These are phyloP conservation scores for Cyclophora punctaria DNA, from an alignment of 2,888 invertebrate genomes.

Conservation along the genomic window DNA sequence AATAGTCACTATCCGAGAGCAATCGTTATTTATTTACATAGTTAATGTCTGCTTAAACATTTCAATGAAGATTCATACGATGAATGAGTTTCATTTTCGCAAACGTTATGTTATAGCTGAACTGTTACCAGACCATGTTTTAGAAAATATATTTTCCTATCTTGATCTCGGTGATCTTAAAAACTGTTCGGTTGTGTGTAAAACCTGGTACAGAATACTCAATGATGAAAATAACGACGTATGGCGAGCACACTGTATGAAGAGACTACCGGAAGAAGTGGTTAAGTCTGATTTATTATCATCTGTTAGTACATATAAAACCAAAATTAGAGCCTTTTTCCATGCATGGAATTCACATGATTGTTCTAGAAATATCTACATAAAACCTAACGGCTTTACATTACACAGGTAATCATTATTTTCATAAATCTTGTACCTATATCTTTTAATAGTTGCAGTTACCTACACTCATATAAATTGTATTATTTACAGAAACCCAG, in stretches of 20 bases:
- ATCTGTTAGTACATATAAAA: slow-evolving; percentile 91
- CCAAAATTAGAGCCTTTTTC: slow-evolving; percentile 93
- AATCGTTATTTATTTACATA: too few species aligned
- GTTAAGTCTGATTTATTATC: slow-evolving; percentile 93
- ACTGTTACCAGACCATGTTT: slow-evolving; percentile 84
- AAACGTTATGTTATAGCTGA: slow-evolving; percentile 76
- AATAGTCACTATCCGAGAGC: too few species aligned
- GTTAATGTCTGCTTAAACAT: slow-evolving; percentile 1
- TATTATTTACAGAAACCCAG: slow-evolving; percentile 84
- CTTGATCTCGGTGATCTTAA: slow-evolving; percentile 89
- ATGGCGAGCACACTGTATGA: slow-evolving; percentile 92
- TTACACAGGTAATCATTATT: slow-evolving; percentile 80
- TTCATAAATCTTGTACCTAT: too few species aligned
- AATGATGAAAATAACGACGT: slow-evolving; percentile 96
- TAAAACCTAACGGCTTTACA: slow-evolving; percentile 97
- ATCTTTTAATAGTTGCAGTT: too few species aligned
- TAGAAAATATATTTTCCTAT: slow-evolving; percentile 94
- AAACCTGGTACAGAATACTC: slow-evolving; percentile 92
- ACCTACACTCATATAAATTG: neutral
- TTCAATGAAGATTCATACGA: slow-evolving; percentile 23
- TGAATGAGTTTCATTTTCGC: slow-evolving; percentile 33
- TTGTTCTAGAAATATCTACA: slow-evolving; percentile 96
- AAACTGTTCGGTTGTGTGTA: slow-evolving; percentile 94
- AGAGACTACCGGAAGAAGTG: slow-evolving; percentile 87
- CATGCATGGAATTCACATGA: slow-evolving; percentile 99